These are phyloP conservation scores for Choloepus didactylus DNA, from an alignment of 2,797 vertebrate genomes.

Conservation along the genomic window DNA sequence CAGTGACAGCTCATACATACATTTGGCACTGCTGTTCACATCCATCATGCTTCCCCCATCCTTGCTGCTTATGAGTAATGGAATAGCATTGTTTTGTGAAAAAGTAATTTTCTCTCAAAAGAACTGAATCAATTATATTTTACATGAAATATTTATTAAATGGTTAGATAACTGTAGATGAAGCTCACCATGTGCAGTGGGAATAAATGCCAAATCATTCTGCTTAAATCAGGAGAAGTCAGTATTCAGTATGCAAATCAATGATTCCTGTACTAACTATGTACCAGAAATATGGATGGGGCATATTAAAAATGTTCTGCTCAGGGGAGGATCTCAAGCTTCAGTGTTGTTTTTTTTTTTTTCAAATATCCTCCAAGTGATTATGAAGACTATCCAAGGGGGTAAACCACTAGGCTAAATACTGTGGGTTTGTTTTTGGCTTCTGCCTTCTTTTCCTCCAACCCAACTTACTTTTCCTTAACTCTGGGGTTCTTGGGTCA, in stretches of 20 bases:
- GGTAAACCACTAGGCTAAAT: not conserved
- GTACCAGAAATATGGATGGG: not conserved
- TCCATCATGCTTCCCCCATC: not conserved
- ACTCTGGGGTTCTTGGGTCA: not conserved
- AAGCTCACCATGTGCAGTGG: not conserved
- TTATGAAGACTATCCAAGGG: not conserved
- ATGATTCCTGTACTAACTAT: not conserved
- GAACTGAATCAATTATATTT: not conserved
- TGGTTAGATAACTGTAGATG: not conserved
- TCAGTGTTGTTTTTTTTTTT: not conserved
- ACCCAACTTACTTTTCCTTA: not conserved
- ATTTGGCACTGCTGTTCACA: not conserved
- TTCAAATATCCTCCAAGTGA: not conserved
- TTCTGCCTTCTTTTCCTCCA: not conserved
- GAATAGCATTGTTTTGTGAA: not conserved
- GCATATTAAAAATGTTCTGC: not conserved
- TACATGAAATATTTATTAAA: constrained; percentile 53
- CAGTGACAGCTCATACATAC: not conserved
- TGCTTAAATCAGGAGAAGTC: not conserved
- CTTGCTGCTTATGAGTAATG: constrained; percentile 4
- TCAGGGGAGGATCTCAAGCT: not conserved
- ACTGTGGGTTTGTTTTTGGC: not conserved
- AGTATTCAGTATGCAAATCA: not conserved
- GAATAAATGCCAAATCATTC: not conserved
- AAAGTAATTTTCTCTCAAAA: constrained; percentile 41